Base-by-base conservation (phyloP, 2,888 invertebrate genomes). In the Euplexia lucipara region DNA sequence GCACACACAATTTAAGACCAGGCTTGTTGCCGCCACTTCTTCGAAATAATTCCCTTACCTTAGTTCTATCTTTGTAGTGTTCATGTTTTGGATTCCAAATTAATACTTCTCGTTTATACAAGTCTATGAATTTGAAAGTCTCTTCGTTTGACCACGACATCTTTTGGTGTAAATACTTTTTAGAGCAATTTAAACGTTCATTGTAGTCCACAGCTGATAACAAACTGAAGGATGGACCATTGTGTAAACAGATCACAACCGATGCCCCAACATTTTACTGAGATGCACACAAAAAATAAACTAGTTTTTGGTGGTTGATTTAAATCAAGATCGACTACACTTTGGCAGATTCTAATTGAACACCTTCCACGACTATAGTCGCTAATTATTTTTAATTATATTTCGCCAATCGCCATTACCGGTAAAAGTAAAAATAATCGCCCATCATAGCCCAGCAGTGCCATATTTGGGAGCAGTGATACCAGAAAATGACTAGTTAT, bases 141-240 rank as follows among this genome's bases (percentile, higher is more conserved):
- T 76, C 77, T 63, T 68, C 66, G 39, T 76, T 76, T 48, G 76
- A 76, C 76, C 73, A 76, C 41, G 76, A 62, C 76, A 77, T 77
- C 18, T 39, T 18, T 45, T 10, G 1, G 18, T n/a, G 1, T 8
- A 22, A 18, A 6, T 32, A 18, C n/a, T 47, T n/a, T 44, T 1
- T 22, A 9, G 0, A 20, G 42, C 42, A 7, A n/a, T 9, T 9
- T 2, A 16, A 3, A 41, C 56, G 32, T 52, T 20, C 35, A 59
- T 48, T 60, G n/a, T 45, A 18, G 4, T 32, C 16, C 8, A 62
- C 14, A 1, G 14, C 8, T 35, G 18, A 20, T 32, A 9, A 39
- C 20, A 37, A 51, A 73, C 45, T 56, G 39, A 39, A 39, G 41
- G 59, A 48, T 72, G 61, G 73, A 47, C 66, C 66, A 71, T 57